A percentile compares a stretch with the other conserved stretches of the same genome.
Conservation (phyloP, 1,140 invertebrate genomes). For the Pachypeltis micranthus region DNA sequence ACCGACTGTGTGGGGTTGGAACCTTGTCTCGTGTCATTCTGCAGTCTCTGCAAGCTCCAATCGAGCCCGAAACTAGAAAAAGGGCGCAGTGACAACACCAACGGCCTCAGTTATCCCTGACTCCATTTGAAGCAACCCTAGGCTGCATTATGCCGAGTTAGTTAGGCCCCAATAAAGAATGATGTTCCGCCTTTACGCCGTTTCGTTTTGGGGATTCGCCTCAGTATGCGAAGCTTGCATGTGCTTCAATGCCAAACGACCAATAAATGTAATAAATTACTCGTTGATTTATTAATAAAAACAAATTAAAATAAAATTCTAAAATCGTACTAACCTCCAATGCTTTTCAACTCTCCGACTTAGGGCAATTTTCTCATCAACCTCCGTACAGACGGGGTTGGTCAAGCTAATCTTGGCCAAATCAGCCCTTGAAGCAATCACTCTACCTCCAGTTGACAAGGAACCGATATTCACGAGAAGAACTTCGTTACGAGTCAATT, state of each 20-base stretch:
- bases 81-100: too few species aligned
- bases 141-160: too few species aligned
- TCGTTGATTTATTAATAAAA: neutral
- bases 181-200: too few species aligned
- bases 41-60: too few species aligned
- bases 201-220: too few species aligned
- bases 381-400: slow-evolving; percentile 96
- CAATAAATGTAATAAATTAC: slow-evolving; percentile 3
- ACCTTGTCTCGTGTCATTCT: too few species aligned
- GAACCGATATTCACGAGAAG: slow-evolving; percentile 98
- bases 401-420: slow-evolving; percentile 95
- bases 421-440: slow-evolving; percentile 92
- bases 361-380: slow-evolving; percentile 96
- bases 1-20: too few species aligned
- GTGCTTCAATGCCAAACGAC: neutral
- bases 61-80: too few species aligned
- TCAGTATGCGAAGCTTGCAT: neutral
- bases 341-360: slow-evolving; percentile 97
- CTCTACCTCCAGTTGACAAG: slow-evolving; percentile 91
- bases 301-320: too few species aligned
- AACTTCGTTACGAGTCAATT: slow-evolving; percentile 77
- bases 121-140: too few species aligned
- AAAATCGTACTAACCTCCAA: slow-evolving; percentile 64
- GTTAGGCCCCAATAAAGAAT: too few species aligned
- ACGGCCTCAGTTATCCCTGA: too few species aligned